Evolutionary conservation across 53 echinoderm and acorn worm species (phyloP), one percentile per base, ranked within the genome.

Genomic region (Hippasteria phrygiana): DNA sequence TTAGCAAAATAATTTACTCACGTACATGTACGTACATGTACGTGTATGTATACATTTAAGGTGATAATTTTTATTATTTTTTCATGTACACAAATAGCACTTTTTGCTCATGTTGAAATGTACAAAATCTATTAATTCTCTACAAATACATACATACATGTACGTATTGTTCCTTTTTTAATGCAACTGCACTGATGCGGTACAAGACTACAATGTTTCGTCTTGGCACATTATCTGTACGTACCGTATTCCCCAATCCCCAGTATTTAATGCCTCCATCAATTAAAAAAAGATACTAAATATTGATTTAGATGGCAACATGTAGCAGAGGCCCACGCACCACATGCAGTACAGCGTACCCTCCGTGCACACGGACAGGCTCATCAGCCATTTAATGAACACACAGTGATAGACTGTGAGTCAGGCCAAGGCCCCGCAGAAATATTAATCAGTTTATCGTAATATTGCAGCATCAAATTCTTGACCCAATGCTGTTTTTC

Each of bases 21-120:
- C 13, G 20, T 78, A 53, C 34, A 78, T 29, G 55, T 78, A 78
- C 53, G 33, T 78, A 53, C 33, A 31, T 56, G 62, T 56, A 39
- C 62, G n/a, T 34, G 39, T 80, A 62, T 37, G 32, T 75, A 53
- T 56, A 24, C 32, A 66, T 66, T 28, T 31, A n/a, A n/a, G n/a
- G n/a, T n/a, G n/a, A n/a, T n/a, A n/a, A n/a, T n/a, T n/a, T n/a
- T n/a, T n/a, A n/a, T n/a, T n/a, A n/a, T n/a, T n/a, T n/a, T n/a
- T n/a, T n/a, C n/a, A n/a, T n/a, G n/a, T n/a, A n/a, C n/a, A n/a
- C n/a, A n/a, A n/a, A n/a, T n/a, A n/a, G n/a, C n/a, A n/a, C n/a
- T n/a, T n/a, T n/a, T n/a, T n/a, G n/a, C n/a, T n/a, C n/a, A n/a
- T n/a, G n/a, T n/a, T n/a, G n/a, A n/a, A n/a, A n/a, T n/a, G n/a